Evolutionary conservation across 2,888 invertebrate genomes (phyloP), one percentile per base, ranked within the genome.

Genomic region (Pristionchus entomophagus): DNA sequence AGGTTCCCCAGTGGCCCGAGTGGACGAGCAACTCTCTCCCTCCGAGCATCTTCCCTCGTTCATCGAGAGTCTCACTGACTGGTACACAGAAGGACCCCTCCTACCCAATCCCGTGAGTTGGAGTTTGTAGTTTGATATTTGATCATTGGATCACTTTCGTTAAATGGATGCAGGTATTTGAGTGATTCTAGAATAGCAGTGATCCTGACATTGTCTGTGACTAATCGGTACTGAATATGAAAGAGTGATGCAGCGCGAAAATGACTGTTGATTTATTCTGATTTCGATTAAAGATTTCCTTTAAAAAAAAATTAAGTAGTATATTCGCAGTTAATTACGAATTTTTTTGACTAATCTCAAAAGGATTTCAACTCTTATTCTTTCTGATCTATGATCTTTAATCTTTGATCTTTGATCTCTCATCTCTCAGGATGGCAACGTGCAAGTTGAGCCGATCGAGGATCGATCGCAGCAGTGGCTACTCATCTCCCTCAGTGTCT

Each of bases 1-100:
- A 85, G 85, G 85, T 29, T 45, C 73, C 6, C 62, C 62, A 0
- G 77, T 85, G 3, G 73, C 53, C 26, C 73, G 85, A 8, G 77
- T 85, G 77, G 85, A 85, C 41, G 85, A 85, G 45, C 29, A 22
- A 26, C 17, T 38, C 17, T 8, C 49, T 32, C 73, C 73, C 29
- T 45, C 51, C 19, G 17, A n/a, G n/a, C 38, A 26, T 19, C 77
- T 85, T 26, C 65, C 85, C 53, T 6, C 6, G 19, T 77, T 85
- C 73, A 69, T 85, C 26, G 29, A 51, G 38, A 77, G 38, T 12
- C 45, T 53, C 53, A 85, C 85, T n/a, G 85, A 85, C 49, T 82
- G 82, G 82, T 41, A 35, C 83, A 73, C 73, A 41, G 41, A 38
- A 41, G 41, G 41, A 5, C 41, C 38, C 22, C 45, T 73, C n/a